Conservation (phyloP, 2,113 vertebrate genomes). For the Pollimyrus isidori region DNA sequence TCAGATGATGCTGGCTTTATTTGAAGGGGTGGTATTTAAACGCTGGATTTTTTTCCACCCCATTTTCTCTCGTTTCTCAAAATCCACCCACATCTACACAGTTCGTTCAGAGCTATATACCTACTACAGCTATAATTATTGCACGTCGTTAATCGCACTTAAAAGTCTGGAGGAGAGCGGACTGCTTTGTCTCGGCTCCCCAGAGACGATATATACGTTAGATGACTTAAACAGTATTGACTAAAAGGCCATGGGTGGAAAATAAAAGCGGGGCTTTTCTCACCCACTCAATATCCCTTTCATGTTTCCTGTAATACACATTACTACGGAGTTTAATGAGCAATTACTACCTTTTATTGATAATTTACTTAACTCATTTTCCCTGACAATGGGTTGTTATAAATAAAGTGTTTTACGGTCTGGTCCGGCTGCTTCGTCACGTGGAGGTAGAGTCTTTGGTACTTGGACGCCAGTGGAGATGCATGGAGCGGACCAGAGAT, state of each 20-base stretch:
- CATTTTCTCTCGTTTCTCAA: not conserved
- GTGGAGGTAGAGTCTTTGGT: not conserved
- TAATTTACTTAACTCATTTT: not conserved
- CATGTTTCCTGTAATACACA: not conserved
- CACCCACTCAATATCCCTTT: not conserved
- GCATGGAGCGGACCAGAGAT: not conserved
- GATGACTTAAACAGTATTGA: not conserved
- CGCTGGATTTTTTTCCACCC: not conserved
- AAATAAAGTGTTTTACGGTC: not conserved
- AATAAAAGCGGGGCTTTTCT: not conserved
- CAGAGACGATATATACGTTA: not conserved
- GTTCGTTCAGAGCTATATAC: not conserved
- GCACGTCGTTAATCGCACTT: not conserved
- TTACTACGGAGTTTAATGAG: not conserved
- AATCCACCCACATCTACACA: not conserved
- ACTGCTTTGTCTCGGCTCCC: not conserved
- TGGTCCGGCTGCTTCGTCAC: not conserved
- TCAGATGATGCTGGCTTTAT: conserved; percentile 22
- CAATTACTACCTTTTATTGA: not conserved
- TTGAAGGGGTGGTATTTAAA: conserved; percentile 7
- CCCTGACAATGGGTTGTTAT: not conserved
- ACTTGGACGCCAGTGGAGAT: not conserved
- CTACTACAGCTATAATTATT: not conserved
- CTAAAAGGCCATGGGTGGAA: not conserved
- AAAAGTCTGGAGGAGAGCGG: not conserved